phyloP scores from a whole-genome alignment of 2,888 invertebrate species.

The Pyrrhia umbra region DNA sequence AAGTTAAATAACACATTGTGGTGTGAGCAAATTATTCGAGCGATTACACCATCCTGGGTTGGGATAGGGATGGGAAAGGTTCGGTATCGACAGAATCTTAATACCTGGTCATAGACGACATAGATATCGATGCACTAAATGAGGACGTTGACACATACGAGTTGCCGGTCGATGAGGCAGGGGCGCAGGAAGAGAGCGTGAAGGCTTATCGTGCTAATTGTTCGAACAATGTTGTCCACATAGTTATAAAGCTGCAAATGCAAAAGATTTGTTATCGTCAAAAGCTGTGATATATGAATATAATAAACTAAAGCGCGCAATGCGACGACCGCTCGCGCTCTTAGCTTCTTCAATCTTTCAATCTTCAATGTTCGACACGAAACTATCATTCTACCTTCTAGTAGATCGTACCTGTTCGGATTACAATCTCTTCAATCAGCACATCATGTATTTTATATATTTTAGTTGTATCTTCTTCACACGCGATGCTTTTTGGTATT shows the following conservation, averaged over 20 bases:
- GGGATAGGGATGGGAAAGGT: conserved; percentile 45
- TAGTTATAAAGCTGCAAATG: conserved; percentile 87
- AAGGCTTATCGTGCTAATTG: conserved; percentile 77
- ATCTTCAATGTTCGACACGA: conserved; percentile 68
- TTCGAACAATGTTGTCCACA: conserved; percentile 88
- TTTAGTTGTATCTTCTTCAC: conserved; percentile 56
- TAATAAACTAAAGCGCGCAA: conserved; percentile 83
- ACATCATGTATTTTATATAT: conserved; percentile 86
- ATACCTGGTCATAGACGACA: conserved; percentile 13
- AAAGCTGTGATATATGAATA: conserved; percentile 90
- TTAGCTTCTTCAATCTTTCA: conserved; percentile 76
- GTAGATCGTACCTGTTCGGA: conserved; percentile 69
- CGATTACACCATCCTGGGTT: conserved; percentile 71
- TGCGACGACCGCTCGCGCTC: conserved; percentile 79
- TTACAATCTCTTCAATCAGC: conserved; percentile 77
- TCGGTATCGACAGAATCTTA: conserved; percentile 23
- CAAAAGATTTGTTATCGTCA: conserved; percentile 90
- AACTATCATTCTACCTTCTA: conserved; percentile 71
- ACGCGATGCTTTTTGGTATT: conserved; percentile 62
- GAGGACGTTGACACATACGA: conserved; percentile 47
- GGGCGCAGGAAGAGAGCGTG: conserved; percentile 21
- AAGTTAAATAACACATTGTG: conserved; percentile 78
- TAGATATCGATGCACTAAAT: conserved; percentile 22
- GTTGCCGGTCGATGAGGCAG: conserved; percentile 36
- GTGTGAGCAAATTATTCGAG: conserved; percentile 87